phyloP scores from a whole-genome alignment of 1,140 invertebrate species.

The Macrotrachela quadricornifera region DNA sequence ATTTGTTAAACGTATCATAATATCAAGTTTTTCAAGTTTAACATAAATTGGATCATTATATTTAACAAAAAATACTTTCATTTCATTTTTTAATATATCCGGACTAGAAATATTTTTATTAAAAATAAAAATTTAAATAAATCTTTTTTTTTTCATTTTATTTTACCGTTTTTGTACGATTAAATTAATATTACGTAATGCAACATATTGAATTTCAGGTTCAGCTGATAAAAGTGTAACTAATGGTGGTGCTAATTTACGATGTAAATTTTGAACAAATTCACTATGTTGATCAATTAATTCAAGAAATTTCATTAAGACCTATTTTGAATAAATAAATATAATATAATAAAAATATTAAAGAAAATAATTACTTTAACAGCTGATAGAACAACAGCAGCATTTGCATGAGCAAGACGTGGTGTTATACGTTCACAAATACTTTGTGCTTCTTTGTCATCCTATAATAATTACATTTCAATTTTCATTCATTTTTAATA shows the following conservation, averaged over 20 bases:
- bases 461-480: slow-evolving; percentile 27
- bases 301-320: slow-evolving; percentile 87
- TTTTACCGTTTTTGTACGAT: slow-evolving; percentile 74
- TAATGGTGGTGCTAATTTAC: slow-evolving; percentile 92
- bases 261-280: slow-evolving; percentile 68
- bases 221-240: slow-evolving; percentile 92
- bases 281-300: slow-evolving; percentile 77
- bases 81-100: slow-evolving; percentile 97
- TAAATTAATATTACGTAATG: slow-evolving; percentile 88
- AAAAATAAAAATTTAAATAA: neutral
- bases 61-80: slow-evolving; percentile 99
- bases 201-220: slow-evolving; percentile 96
- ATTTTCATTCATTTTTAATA: slow-evolving; percentile 9
- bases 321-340: slow-evolving; percentile 13
- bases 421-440: slow-evolving; percentile 96
- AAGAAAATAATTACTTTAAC: slow-evolving; percentile 50
- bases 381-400: slow-evolving; percentile 92
- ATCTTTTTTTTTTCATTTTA: neutral
- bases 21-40: slow-evolving; percentile 94
- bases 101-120: slow-evolving; percentile 37
- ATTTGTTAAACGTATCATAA: slow-evolving; percentile 94
- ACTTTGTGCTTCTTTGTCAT: too few relatives aligned
- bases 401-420: slow-evolving; percentile 89
- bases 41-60: slow-evolving; percentile 99
- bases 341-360: neutral